A percentile compares a stretch with the other conserved stretches of the same genome.
Conservation (phyloP, 1,140 invertebrate genomes). For the Drosophila persimilis region DNA sequence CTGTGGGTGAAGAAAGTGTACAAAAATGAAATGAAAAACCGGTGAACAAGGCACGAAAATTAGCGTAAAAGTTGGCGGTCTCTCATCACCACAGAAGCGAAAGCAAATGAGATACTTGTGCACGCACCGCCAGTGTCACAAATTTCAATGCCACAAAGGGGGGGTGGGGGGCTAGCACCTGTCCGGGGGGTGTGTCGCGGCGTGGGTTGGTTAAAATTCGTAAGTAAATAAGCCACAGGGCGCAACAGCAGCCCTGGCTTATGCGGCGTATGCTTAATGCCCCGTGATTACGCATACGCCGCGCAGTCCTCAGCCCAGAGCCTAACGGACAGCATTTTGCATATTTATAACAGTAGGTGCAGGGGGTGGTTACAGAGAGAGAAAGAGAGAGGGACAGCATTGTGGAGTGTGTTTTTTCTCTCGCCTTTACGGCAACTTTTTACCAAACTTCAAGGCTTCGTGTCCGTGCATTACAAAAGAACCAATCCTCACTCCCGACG, state of each 20-base stretch:
- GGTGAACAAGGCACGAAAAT: conserved; percentile 22
- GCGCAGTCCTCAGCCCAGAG: conserved; percentile 10
- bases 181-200: too few species aligned
- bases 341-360: conserved; percentile 11
- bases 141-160: conserved; percentile 30
- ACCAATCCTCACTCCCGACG: too few species aligned
- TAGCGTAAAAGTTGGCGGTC: conserved; percentile 25
- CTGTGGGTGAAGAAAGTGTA: conserved; percentile 84
- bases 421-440: too few species aligned
- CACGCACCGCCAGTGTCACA: conserved; percentile 35
- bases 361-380: too few species aligned
- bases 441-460: too few species aligned
- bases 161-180: not conserved
- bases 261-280: conserved; percentile 63
- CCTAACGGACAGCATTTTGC: conserved; percentile 35
- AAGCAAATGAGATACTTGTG: conserved; percentile 46
- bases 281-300: conserved; percentile 68
- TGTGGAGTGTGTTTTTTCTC: not conserved
- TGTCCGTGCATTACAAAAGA: too few species aligned
- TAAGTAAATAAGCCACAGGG: conserved; percentile 48
- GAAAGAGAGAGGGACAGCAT: too few species aligned
- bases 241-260: conserved; percentile 7
- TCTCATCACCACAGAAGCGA: not conserved
- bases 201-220: conserved; percentile 10
- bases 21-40: conserved; percentile 3